Base-by-base conservation (phyloP, 2,113 vertebrate genomes). In the Octodon degus region DNA sequence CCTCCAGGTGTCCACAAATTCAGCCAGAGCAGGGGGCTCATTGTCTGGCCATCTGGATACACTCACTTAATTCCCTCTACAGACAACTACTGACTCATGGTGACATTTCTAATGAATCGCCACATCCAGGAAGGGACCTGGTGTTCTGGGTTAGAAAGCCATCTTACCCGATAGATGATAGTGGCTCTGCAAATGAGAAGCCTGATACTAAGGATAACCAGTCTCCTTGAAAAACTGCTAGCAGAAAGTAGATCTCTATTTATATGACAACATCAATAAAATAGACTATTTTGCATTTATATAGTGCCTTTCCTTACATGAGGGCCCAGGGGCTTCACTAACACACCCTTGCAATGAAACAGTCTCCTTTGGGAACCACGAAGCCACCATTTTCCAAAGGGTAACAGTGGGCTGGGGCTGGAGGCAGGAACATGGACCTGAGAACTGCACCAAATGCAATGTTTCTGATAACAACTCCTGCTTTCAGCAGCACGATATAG, bases 271-370 rank as follows among this genome's bases (percentile, higher is more conserved):
- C 92, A 88, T 86, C 92, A 96, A 88, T 96, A 92, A 96, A 96
- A 86, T 92, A 95, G 95, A 80, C 96, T 89, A 50, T 58, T 98
- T 95, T 97, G 96, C 96, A 96, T 94, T 95, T 97, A 96, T 92
- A 95, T 90, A 90, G 96, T 40, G 55, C 68, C 67, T 95, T 82
- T 92, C 95, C 90, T 92, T 90, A 63, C 72, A 20, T 20, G 85
- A 50, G 96, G 97, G 92, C 94, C 85, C 81, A 86, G 93, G 81
- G 92, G 94, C 85, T 95, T 93, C 90, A 24, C 85, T 92, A 74
- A 86, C 34, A 91, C 40, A 68, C 87, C 62, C 84, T 89, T 53
- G 55, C 80, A 79, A 79, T 74, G 95, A 96, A 92, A 40, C 30
- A 62, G 74, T 24, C 67, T 67, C 93, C 93, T 96, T 90, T 86